phyloP scores from a whole-genome alignment of 2,113 vertebrate genomes.

The Otocyon megalotis region DNA sequence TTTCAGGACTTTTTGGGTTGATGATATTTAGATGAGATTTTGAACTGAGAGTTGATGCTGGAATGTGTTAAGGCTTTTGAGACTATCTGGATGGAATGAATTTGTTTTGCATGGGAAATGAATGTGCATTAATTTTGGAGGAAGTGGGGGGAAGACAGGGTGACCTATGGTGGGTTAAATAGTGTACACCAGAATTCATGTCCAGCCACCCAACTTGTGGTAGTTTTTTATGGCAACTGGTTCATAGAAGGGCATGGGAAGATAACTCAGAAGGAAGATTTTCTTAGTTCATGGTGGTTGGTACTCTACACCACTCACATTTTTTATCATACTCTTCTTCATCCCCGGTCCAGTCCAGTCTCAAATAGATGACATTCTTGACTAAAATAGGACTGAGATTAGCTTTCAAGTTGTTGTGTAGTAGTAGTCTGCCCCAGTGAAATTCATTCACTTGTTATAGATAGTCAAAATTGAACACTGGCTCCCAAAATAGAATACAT shows the following conservation, averaged over 20 bases:
- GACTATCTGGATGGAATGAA: neutral
- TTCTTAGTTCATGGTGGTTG: neutral
- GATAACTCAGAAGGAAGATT: neutral
- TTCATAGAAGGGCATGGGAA: neutral
- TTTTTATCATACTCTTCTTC: neutral
- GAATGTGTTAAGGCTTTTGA: neutral
- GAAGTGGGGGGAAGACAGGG: neutral
- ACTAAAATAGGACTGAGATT: neutral
- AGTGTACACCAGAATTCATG: neutral
- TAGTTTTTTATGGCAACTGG: neutral
- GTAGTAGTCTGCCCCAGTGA: neutral
- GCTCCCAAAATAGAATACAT: neutral
- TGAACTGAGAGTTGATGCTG: neutral
- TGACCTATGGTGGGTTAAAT: neutral
- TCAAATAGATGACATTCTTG: neutral
- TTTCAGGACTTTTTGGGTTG: neutral
- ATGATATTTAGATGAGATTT: neutral
- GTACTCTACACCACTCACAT: no score
- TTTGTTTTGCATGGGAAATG: neutral
- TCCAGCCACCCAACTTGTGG: neutral
- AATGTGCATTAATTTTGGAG: neutral
- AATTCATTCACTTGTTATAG: neutral
- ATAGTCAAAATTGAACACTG: neutral
- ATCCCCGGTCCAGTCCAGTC: rapidly evolving
- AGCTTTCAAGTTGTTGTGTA: neutral